Evolutionary conservation across 2,888 invertebrate genomes (phyloP), one percentile per base, ranked within the genome.

Genomic region (Napeogenes inachia): DNA sequence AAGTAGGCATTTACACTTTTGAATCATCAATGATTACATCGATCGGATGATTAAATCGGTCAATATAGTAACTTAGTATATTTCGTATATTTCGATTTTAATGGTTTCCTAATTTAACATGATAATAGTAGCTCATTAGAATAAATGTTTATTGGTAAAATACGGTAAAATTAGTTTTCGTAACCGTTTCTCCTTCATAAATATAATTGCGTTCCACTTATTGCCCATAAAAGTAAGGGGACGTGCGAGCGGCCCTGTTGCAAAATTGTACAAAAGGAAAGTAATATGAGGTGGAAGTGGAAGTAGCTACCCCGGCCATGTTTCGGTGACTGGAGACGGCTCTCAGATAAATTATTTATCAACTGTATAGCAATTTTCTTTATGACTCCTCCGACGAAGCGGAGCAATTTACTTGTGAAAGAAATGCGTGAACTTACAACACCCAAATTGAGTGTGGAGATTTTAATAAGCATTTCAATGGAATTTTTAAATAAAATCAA

Each of bases 361-460:
- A 90, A 90, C 89, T 89, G 89, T 89, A 89, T 89, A 87, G 89
- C 90, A 90, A 90, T 90, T 90, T 90, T 89, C 90, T 90, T 90
- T 90, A 90, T 88, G 89, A 89, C 89, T 89, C 89, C 89, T 89
- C 89, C 87, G 88, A 85, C 89, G 89, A 84, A 86, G 85, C 86
- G 82, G 83, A 87, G 89, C 89, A 89, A 90, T 90, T 89, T 89
- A 81, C 85, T 87, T 82, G 79, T 81, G 89, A 87, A 88, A 85
- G 88, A 88, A 87, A 89, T 89, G 89, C 89, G 89, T 89, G 87
- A 87, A 89, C 87, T 89, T 88, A 87, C 85, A 85, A 87, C 86
- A 82, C 78, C 79, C 77, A 84, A 87, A 87, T 88, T 86, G 87
- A 81, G 84, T 84, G 84, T 83, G 80, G 81, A 84, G 78, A 81